Percentiles rank a stretch among this genome's conserved stretches.
Conservation (phyloP, 2,113 vertebrate species). For the Lepisosteus oculatus region DNA sequence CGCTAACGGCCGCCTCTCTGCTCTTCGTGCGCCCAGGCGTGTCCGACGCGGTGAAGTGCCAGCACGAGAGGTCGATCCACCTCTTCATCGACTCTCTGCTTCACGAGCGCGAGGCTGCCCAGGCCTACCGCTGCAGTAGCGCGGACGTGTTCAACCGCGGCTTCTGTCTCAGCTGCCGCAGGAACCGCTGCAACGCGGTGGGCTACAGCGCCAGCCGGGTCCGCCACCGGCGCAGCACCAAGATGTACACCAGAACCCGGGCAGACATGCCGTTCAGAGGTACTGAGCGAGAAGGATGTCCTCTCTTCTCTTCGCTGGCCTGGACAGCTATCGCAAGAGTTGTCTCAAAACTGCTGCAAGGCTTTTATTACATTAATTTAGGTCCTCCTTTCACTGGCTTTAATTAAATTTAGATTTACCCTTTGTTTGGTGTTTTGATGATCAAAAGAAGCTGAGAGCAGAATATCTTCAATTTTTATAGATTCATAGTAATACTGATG, state of each 20-base stretch:
- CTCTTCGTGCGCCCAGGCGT: conserved; percentile 49
- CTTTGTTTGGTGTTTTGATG: too few relatives aligned
- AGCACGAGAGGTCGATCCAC: conserved; percentile 68
- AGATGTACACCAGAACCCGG: conserved; percentile 69
- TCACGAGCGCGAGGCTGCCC: conserved; percentile 48
- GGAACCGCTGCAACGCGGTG: conserved; percentile 62
- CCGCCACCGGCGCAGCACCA: conserved; percentile 43
- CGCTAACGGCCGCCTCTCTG: neutral
- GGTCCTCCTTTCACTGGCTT: neutral
- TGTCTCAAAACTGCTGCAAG: too few relatives aligned
- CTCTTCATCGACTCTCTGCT: conserved; percentile 72
- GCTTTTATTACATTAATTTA: neutral
- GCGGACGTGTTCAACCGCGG: conserved; percentile 61
- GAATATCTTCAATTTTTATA: neutral
- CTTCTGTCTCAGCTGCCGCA: conserved; percentile 65
- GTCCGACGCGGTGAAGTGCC: conserved; percentile 61
- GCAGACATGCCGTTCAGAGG: conserved; percentile 72
- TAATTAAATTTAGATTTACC: neutral
- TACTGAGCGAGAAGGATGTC: conserved; percentile 26
- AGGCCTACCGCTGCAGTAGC: conserved; percentile 61
- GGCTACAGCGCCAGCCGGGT: conserved; percentile 62
- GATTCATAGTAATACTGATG: neutral
- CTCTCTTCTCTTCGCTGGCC: too few relatives aligned
- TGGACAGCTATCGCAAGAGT: too few relatives aligned
- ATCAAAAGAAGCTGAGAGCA: too few relatives aligned